A percentile compares a stretch with the other conserved stretches of the same genome.
These are phyloP conservation scores for Cheilosia soror DNA, from an alignment of 2,888 invertebrate species.

Conservation along the genomic window DNA sequence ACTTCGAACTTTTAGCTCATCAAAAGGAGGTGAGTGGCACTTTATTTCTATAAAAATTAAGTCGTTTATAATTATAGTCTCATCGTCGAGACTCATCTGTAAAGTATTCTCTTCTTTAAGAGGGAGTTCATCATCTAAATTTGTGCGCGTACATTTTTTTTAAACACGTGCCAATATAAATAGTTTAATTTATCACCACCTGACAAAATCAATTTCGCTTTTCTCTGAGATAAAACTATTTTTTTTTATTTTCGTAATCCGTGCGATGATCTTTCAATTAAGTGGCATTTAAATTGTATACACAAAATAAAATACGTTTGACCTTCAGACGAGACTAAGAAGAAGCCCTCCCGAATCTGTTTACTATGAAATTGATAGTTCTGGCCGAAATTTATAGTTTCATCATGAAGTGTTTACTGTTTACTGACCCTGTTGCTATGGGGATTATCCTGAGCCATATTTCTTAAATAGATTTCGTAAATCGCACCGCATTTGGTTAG, in stretches of 20 bases:
- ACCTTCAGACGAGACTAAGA: not conserved
- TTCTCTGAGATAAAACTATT: not conserved
- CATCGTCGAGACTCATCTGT: conserved; percentile 5
- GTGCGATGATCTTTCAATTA: conserved; percentile 13
- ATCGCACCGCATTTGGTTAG: not conserved
- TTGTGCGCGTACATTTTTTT: not conserved
- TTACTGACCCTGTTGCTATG: not conserved
- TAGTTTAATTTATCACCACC: not conserved
- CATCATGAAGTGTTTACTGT: too few relatives aligned
- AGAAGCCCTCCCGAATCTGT: not conserved
- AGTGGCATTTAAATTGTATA: conserved; percentile 25
- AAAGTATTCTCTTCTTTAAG: not conserved
- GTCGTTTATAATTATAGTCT: not conserved
- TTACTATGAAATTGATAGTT: conserved; percentile 12
- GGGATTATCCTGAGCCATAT: conserved; percentile 1
- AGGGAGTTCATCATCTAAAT: not conserved
- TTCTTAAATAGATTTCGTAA: conserved; percentile 12
- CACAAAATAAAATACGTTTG: not conserved
- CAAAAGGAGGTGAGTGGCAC: conserved; percentile 89
- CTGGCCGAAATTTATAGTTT: conserved; percentile 22
- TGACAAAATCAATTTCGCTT: not conserved
- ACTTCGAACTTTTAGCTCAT: conserved; percentile 96
- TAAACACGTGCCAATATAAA: conserved; percentile 19
- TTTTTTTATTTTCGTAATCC: not conserved
- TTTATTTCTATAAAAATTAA: not conserved